A percentile compares a stretch with the other conserved stretches of the same genome.
phyloP scores from a whole-genome alignment of 1,140 invertebrate species.

The Chymomyza costata region DNA sequence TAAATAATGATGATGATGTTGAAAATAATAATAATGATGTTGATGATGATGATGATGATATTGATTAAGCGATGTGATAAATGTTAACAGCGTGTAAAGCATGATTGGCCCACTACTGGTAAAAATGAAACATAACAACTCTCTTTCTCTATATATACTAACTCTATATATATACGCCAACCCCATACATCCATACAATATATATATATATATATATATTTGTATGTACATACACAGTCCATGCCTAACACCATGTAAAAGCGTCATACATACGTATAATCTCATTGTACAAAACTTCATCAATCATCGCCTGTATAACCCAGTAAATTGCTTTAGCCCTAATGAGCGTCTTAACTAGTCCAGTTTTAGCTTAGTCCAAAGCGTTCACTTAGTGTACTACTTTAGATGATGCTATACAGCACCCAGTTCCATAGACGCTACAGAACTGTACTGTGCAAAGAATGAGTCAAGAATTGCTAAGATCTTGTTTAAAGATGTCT shows the following conservation, averaged over 20 bases:
- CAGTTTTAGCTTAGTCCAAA: no score
- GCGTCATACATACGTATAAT: conserved; percentile 36
- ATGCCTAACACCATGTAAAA: conserved; percentile 32
- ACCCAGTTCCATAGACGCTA: no score
- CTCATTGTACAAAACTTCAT: conserved; percentile 64
- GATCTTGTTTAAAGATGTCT: no score
- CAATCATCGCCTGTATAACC: conserved; percentile 31
- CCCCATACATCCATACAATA: conserved; percentile 28
- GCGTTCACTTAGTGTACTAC: no score
- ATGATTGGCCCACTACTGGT: conserved; percentile 75
- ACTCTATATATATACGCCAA: conserved; percentile 32
- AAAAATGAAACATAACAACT: conserved; percentile 59
- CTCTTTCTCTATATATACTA: conserved; percentile 19
- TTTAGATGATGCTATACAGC: no score
- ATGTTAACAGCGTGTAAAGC: conserved; percentile 67
- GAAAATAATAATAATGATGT: conserved; percentile 15
- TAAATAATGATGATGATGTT: conserved; percentile 23
- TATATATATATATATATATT: conserved; percentile 18
- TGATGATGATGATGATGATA: conserved; percentile 46
- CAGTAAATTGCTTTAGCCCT: no score
- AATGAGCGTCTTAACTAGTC: no score
- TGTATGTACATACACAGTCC: conserved; percentile 29
- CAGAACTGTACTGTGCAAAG: no score
- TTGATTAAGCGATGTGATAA: conserved; percentile 66
- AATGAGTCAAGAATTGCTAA: no score